Conservation (phyloP, 2,888 invertebrate species). For the Microplitis manilae region DNA sequence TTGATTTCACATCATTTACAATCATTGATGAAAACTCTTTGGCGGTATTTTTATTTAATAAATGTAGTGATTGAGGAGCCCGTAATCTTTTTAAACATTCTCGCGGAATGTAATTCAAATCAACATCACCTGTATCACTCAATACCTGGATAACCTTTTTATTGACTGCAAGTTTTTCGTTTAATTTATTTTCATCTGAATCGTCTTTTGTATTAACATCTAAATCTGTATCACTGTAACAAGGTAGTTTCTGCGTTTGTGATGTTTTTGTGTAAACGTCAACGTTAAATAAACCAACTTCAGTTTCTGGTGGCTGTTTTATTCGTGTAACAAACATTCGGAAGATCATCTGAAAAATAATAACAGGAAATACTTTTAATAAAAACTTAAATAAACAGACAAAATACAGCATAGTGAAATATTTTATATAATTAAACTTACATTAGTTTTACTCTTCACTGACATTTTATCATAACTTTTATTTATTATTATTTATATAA, state of each 20-base stretch:
- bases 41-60: constrained; percentile 72
- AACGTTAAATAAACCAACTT: not conserved
- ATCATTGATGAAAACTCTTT: constrained; percentile 69
- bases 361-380: not conserved
- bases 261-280: not conserved
- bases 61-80: constrained; percentile 49
- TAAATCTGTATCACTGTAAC: not conserved
- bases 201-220: not conserved
- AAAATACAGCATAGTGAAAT: not conserved
- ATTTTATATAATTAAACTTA: not conserved
- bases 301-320: constrained; percentile 10
- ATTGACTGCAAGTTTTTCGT: not conserved
- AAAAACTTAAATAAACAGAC: not conserved
- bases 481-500: no score
- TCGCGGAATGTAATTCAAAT: not conserved
- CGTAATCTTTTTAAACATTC: not conserved
- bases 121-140: not conserved
- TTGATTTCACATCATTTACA: constrained; percentile 64
- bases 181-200: not conserved
- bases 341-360: constrained; percentile 22
- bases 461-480: not conserved
- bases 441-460: not conserved
- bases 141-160: not conserved
- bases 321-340: not conserved
- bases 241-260: not conserved